Evolutionary conservation across 2,113 vertebrate species (phyloP).

Genomic region (Heptranchias perlo): DNA sequence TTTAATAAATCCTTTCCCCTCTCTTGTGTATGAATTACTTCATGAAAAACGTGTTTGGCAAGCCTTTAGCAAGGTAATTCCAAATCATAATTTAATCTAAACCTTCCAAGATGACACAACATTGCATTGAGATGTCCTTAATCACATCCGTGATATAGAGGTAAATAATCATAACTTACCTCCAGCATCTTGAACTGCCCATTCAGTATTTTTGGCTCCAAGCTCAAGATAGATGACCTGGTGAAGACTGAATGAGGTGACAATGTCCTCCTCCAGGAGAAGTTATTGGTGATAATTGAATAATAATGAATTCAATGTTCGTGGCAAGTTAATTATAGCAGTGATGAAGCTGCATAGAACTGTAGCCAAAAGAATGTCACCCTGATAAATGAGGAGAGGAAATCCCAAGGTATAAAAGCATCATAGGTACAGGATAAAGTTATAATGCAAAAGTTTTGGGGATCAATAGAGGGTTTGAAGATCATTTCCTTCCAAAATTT

Average conservation of each 20-base stretch:
- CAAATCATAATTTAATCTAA: neutral
- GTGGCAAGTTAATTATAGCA: slow-evolving; percentile 8
- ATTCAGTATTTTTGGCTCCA: neutral
- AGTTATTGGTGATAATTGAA: neutral
- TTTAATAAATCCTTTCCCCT: neutral
- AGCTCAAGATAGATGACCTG: neutral
- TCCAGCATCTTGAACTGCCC: neutral
- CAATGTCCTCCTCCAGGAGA: neutral
- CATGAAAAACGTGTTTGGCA: neutral
- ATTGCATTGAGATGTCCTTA: neutral
- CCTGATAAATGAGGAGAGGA: slow-evolving; percentile 22
- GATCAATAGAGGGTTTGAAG: neutral
- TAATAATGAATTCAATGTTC: slow-evolving; percentile 13
- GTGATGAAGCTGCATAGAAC: neutral
- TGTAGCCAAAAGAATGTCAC: slow-evolving; percentile 8
- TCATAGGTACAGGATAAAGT: neutral
- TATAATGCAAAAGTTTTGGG: neutral
- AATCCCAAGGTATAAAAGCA: neutral
- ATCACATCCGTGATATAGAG: neutral
- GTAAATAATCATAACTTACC: neutral
- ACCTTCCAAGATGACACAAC: neutral
- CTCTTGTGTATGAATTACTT: neutral
- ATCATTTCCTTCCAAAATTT: neutral
- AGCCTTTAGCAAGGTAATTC: neutral
- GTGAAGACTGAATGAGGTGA: neutral